Base-by-base conservation (phyloP, 1,140 invertebrate species). In the Palaemon carinicauda region DNA sequence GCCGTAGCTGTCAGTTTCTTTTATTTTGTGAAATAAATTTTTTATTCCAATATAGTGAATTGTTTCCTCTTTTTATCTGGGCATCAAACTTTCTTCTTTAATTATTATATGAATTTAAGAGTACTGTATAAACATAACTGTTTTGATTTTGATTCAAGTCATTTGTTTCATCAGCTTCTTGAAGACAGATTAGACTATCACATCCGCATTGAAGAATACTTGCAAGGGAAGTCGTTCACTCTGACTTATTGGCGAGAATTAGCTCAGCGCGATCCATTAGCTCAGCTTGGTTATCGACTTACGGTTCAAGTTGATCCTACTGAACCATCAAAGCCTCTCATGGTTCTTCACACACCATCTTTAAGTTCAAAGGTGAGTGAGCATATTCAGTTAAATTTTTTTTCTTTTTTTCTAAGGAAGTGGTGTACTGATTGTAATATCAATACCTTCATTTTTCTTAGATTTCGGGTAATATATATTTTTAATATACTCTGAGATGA, bases 131-230 rank as follows among this genome's bases (percentile, higher is more conserved):
- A 4, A 9, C 3, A 41, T 74, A 9, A 17, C 2, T 24, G n/a
- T 1, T 24, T 74, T 31, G 9, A 4, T 74, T 41, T 21, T 75
- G 5, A 31, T 9, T 56, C 15, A 60, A 9, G 9, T 24, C 33
- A 52, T 29, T 78, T 82, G 19, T 60, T 15, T 52, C 77, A 12
- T 12, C 74, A 89, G 89, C 74, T 89, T 21, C 51, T 86, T 21
- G 89, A 88, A 79, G 97, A 98, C 90, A 93, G 98, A 29, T 92
- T 99, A 12, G 96, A 97, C 65, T 96, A 97, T 89, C 96, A 97
- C 90, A 95, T 99, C 74, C 94, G 95, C 89, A 96, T 99, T 50
- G 98, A 98, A 90, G 96, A 98, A 91, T 99, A 99, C 91, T 93
- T 94, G 53, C 95, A 96, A 52, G 98, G 98, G 21, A 95, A 95